A percentile compares a stretch with the other conserved stretches of the same genome.
Conservation (phyloP, 2,113 vertebrate species). For the Trematocara variabile region DNA sequence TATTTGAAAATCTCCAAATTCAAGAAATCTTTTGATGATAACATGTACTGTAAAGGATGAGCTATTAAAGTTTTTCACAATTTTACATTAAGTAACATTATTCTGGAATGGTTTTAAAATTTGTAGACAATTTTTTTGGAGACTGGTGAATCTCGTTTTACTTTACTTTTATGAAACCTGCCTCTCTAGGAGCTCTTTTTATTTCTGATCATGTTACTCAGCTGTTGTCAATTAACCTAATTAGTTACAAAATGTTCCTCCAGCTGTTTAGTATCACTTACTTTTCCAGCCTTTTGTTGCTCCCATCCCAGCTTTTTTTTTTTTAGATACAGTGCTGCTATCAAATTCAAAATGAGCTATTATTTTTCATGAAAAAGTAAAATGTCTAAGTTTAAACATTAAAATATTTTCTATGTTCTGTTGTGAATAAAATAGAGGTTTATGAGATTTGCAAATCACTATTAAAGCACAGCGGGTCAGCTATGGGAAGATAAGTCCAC, state of each 20-base stretch:
- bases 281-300: neutral
- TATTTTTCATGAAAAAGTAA: neutral
- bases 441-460: neutral
- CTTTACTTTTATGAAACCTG: neutral
- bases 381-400: neutral
- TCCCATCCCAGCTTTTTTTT: neutral
- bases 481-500: neutral
- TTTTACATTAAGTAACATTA: neutral
- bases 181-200: neutral
- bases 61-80: neutral
- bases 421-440: neutral
- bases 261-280: neutral
- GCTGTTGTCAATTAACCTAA: neutral
- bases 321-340: neutral
- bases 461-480: neutral
- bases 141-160: neutral
- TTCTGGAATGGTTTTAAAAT: neutral
- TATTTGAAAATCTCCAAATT: neutral
- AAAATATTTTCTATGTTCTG: neutral
- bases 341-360: neutral
- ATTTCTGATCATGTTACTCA: neutral
- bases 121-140: neutral
- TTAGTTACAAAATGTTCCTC: neutral
- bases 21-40: neutral
- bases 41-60: neutral